phyloP scores from a whole-genome alignment of 64 coral and sea anemone species.

The Stichodactyla mertensii region DNA sequence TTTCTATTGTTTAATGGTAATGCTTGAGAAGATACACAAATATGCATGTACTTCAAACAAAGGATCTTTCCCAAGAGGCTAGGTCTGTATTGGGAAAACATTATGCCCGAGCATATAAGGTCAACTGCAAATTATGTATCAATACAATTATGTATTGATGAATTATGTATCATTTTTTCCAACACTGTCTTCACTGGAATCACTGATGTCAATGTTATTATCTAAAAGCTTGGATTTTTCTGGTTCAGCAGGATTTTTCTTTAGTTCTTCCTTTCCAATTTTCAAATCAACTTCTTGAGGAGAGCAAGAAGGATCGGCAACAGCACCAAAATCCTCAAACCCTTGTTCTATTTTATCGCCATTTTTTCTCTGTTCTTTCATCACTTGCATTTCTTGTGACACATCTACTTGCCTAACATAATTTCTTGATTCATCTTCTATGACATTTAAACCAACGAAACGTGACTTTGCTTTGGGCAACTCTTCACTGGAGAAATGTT shows the following conservation, averaged over 20 bases:
- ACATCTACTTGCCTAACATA: neutral
- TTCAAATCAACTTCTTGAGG: neutral
- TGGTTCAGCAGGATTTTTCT: neutral
- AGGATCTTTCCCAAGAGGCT: no score
- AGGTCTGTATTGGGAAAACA: no score
- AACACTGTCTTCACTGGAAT: neutral
- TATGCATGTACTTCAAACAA: no score
- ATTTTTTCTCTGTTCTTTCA: neutral
- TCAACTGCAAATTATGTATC: no score
- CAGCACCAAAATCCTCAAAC: neutral
- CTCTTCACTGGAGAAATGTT: constrained; percentile 14
- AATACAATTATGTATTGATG: no score
- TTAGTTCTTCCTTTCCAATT: neutral
- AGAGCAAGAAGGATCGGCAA: neutral
- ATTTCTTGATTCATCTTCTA: neutral
- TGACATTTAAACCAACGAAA: neutral
- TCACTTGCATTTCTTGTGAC: neutral
- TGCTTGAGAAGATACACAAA: no score
- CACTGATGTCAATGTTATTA: neutral
- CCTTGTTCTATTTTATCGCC: neutral
- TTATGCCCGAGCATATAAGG: no score
- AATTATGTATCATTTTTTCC: neutral
- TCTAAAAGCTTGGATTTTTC: neutral
- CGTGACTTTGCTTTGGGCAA: neutral
- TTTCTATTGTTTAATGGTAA: no score